Evolutionary conservation across 2,113 vertebrate genomes (phyloP).

Genomic region (Raja brachyura): DNA sequence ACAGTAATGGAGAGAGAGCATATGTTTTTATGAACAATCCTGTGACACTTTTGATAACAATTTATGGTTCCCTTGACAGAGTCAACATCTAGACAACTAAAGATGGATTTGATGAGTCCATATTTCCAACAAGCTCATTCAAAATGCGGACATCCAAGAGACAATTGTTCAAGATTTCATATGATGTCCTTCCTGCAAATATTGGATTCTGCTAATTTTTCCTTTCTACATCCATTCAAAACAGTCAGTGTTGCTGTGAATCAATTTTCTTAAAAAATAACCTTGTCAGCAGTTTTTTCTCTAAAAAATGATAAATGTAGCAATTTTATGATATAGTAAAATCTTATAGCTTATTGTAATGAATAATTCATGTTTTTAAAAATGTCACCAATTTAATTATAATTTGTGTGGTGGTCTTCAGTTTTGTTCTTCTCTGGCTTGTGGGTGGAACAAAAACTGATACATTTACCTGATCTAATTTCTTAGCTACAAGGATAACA

Average conservation of each 20-base stretch:
- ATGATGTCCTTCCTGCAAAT: neutral
- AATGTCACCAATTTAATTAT: neutral
- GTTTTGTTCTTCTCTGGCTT: neutral
- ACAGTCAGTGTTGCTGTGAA: neutral
- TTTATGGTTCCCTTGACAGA: neutral
- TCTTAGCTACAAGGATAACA: neutral
- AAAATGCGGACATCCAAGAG: neutral
- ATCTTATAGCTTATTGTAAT: neutral
- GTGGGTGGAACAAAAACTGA: neutral
- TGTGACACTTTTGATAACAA: neutral
- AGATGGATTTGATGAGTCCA: neutral
- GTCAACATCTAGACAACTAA: neutral
- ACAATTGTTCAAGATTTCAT: neutral
- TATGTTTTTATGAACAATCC: neutral
- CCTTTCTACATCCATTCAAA: neutral
- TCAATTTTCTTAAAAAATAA: neutral
- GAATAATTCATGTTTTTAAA: neutral
- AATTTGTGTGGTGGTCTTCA: neutral
- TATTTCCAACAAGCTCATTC: neutral
- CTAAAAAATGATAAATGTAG: neutral
- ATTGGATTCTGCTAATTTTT: neutral
- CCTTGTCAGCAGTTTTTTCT: neutral
- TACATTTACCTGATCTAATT: neutral
- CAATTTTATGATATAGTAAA: neutral
- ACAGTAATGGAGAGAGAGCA: neutral